Evolutionary conservation across 2,113 vertebrate species (phyloP), one percentile per base, ranked within the genome.

Genomic region (Alouatta palliata): DNA sequence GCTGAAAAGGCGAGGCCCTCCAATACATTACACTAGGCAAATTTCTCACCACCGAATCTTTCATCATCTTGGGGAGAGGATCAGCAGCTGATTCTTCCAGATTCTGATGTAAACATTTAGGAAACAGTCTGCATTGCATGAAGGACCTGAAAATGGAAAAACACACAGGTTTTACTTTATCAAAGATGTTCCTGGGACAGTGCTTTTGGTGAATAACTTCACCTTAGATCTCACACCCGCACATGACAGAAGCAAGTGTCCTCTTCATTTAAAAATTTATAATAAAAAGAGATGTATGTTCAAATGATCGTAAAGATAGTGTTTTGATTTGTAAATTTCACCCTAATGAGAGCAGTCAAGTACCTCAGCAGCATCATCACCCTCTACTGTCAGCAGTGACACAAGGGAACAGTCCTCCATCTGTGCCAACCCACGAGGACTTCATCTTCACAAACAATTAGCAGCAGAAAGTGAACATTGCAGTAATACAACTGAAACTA

Each of bases 11-110:
- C 2, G 2, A 32, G 16, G 9, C 4, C 21, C 19, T 43, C 82
- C 7, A 8, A 9, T 1, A 19, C 5, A 1, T 19, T 21, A 45
- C 8, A 19, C 23, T 14, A 20, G 1, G 45, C 64, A n/a, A 32
- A 23, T 21, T 8, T 54, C 98, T 99, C 98, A 99, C 99, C 99
- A 99, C 99, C 0, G 99, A 99, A 88, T 98, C 99, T 98, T 98
- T 99, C 97, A 99, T 99, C 98, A 99, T 99, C 97, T 99, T 99
- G 7, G 99, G 99, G 88, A 99, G 99, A 2, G 99, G 99, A 97
- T 99, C 99, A 27, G 98, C 37, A 21, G 98, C 95, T 4, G 97
- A 90, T 90, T 99, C 98, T 93, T 99, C 99, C 85, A 98, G 98
- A 90, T 99, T 98, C 79, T 98, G 98, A 93, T 98, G 99, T 27